Evolutionary conservation across 2,888 invertebrate genomes (phyloP).

Genomic region (Ornithoptera priamus): DNA sequence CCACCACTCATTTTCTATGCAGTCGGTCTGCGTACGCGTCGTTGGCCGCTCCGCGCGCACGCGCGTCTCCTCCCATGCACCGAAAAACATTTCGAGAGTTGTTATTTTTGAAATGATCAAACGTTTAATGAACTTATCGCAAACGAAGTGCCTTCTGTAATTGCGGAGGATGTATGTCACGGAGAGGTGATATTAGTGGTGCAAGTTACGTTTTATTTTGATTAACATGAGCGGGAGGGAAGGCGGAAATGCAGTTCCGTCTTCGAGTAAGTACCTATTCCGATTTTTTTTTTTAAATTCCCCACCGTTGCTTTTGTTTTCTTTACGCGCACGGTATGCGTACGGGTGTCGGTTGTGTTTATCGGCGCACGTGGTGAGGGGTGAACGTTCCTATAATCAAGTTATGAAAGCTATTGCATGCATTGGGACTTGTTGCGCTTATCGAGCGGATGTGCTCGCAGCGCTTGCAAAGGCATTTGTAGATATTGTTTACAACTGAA

Average conservation of each 20-base stretch:
- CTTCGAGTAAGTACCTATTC: constrained; percentile 70
- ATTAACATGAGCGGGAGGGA: constrained; percentile 77
- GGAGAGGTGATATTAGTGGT: constrained; percentile 74
- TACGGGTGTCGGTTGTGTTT: constrained; percentile 37
- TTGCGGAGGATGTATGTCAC: constrained; percentile 65
- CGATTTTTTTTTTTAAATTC: constrained; percentile 43
- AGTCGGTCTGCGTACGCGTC: constrained; percentile 77
- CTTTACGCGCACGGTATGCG: constrained; percentile 31
- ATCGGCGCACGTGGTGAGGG: constrained; percentile 43
- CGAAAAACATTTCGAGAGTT: constrained; percentile 57
- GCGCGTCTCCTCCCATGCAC: constrained; percentile 68
- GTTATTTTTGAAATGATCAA: constrained; percentile 51
- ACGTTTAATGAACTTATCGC: constrained; percentile 52
- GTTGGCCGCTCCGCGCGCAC: constrained; percentile 70
- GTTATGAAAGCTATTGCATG: constrained; percentile 47
- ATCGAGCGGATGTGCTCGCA: constrained; percentile 68
- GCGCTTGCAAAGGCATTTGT: constrained; percentile 64
- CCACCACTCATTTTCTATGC: constrained; percentile 74
- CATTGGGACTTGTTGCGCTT: constrained; percentile 58
- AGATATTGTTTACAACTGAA: constrained; percentile 69
- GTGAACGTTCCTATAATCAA: constrained; percentile 40
- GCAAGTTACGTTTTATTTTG: constrained; percentile 59
- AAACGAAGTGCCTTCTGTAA: constrained; percentile 59
- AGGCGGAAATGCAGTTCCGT: constrained; percentile 79
- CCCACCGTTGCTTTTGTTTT: constrained; percentile 34